Base-by-base conservation (phyloP, 2,113 vertebrate genomes). In the Pogona vitticeps region DNA sequence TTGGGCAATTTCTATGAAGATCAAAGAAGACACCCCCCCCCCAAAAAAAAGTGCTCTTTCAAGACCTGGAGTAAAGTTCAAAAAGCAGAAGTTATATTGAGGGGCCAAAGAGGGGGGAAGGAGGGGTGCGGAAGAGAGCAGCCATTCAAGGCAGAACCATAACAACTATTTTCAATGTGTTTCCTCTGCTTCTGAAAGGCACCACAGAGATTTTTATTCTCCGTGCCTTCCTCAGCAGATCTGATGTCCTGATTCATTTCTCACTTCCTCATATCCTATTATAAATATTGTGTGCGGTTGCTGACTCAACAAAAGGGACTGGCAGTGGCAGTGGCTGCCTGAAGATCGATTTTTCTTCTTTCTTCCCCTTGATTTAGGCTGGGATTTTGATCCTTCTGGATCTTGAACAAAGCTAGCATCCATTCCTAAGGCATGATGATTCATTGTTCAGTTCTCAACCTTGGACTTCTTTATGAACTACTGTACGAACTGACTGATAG, bases 161-260 rank as follows among this genome's bases (percentile, higher is more conserved):
- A 56, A 65, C n/a, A 61, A 36, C 79, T 59, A 82, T 38, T 56
- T 52, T n/a, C 79, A 81, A 87, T 82, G 85, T 87, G 85, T 87
- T 87, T 87, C 85, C 85, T 87, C 79, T 75, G 71, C 42, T 82
- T 17, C 15, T 28, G 38, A 82, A 81, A 46, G 68, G 40, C 38
- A 73, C 9, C 36, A 14, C 6, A 3, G 36, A 31, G 58, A 14
- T 76, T 58, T 65, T 61, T 38, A 3, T 67, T 56, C 42, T 31
- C 28, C 75, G 20, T 87, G 79, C 85, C 26, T 87, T 87, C 71
- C 79, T 87, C 85, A 87, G 85, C 85, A 87, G 56, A 82, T 68
- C 70, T 87, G 71, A 81, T 17, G 33, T 33, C 56, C 79, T 76
- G 85, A 87, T 67, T 82, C 80, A 76, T n/a, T 87, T 81, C 59